Evolutionary conservation across 1,140 invertebrate species (phyloP).

Genomic region (Bradysia coprophila): DNA sequence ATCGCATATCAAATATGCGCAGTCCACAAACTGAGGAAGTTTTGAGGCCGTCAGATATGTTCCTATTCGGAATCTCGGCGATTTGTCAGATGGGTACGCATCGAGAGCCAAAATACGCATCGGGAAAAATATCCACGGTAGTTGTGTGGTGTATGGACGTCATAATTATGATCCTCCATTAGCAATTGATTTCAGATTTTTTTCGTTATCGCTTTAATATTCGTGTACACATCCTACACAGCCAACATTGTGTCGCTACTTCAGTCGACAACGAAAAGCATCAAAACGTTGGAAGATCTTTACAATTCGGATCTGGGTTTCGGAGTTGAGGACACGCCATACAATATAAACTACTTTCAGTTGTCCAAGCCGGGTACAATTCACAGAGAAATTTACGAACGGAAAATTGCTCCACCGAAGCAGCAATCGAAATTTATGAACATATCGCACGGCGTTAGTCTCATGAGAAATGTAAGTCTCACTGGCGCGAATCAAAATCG

Average conservation of each 20-base stretch:
- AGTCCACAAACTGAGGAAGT: too few relatives aligned
- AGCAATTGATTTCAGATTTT: not conserved
- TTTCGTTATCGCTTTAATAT: conserved; percentile 6
- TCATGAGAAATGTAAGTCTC: not conserved
- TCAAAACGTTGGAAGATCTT: conserved; percentile 23
- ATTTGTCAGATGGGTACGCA: conserved; percentile 4
- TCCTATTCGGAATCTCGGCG: conserved; percentile 2
- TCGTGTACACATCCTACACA: conserved; percentile 24
- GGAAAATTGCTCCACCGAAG: conserved; percentile 16
- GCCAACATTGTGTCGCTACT: conserved; percentile 28
- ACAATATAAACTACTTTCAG: conserved; percentile 19
- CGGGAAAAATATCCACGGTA: conserved; percentile 9
- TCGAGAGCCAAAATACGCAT: conserved; percentile 6
- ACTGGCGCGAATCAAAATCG: too few relatives aligned
- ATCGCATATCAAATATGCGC: not conserved
- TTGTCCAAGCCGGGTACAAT: conserved; percentile 4
- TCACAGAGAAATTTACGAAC: conserved; percentile 16
- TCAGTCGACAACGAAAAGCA: conserved; percentile 25
- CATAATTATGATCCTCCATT: too few relatives aligned
- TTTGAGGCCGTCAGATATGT: conserved; percentile 1
- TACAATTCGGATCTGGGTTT: conserved; percentile 20
- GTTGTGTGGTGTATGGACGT: too few relatives aligned
- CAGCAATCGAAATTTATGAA: conserved; percentile 11
- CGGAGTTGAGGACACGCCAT: conserved; percentile 18
- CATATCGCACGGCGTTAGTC: conserved; percentile 12